Conservation (phyloP, 2,113 vertebrate species). For the Melanerpes aurifrons region DNA sequence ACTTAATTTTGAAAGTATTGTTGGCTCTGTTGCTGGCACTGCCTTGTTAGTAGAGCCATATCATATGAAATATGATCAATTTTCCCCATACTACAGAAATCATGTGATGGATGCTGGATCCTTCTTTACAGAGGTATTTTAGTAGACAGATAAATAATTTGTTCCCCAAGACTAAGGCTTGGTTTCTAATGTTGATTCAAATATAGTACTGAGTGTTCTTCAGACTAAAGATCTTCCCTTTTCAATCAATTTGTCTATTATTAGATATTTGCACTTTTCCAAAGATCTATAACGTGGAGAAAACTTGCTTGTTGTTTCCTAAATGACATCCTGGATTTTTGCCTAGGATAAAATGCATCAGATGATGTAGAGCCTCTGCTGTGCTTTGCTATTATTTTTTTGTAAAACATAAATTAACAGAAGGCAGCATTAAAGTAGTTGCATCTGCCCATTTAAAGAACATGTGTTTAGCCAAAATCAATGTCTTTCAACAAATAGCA, state of each 20-base stretch:
- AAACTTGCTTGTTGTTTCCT: not conserved
- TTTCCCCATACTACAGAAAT: not conserved
- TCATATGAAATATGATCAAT: not conserved
- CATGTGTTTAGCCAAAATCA: not conserved
- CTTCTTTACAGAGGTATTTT: not conserved
- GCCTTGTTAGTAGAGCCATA: not conserved
- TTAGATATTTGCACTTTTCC: not conserved
- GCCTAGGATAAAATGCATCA: slow-evolving; percentile 3
- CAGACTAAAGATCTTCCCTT: not conserved
- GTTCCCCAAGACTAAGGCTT: not conserved
- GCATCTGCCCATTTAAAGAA: not conserved
- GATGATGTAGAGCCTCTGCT: not conserved
- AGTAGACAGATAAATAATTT: not conserved
- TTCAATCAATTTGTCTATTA: not conserved
- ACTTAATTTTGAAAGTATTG: not conserved
- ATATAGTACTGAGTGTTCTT: not conserved
- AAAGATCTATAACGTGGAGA: not conserved
- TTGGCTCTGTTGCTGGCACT: not conserved
- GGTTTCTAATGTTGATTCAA: not conserved
- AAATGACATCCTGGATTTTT: slow-evolving; percentile 36
- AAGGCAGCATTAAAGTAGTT: not conserved
- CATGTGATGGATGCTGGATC: not conserved
- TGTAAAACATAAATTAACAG: slow-evolving; percentile 17
- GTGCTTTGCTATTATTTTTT: slow-evolving; percentile 18
- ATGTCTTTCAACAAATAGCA: not conserved